Base-by-base conservation (phyloP, 2,113 vertebrate genomes). In the Hemibagrus wyckioides region DNA sequence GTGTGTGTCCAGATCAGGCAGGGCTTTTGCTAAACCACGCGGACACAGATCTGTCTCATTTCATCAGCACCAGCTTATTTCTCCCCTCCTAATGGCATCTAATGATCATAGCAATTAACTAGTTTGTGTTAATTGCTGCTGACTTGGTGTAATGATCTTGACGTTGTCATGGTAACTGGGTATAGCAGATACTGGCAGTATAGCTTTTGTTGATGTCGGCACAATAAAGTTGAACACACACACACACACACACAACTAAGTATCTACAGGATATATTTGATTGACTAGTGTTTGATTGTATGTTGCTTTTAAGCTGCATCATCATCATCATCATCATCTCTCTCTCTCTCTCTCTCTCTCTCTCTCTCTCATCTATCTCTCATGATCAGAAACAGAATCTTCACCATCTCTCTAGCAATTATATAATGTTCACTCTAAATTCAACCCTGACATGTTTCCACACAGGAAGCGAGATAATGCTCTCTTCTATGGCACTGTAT, bases 401-500 rank as follows among this genome's bases (percentile, higher is more conserved):
- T 11, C 25, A 69, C 61, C 28, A 17, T 33, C 65, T 19, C 14
- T 36, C 65, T 0, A 28, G 61, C 30, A 80, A 86, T 67, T 86
- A 73, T 83, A 14, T 30, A 41, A 63, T 71, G 50, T 36, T 83
- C 80, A 30, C 76, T 83, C 76, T 69, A 52, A 86, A 67, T n/a
- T 48, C 28, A 65, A 28, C 57, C 67, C 79, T 36, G 81, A 76
- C 41, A 11, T n/a, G 48, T 87, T 87, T 87, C 48, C 15, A 50
- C 39, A 4, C 10, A 33, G 56, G 36, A 15, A 48, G 61, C 41
- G 65, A 79, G 73, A 75, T 3, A 14, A 23, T 17, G 1, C 15
- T 0, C 28, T 79, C 79, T 84, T 80, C 81, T 25, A 28, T 39
- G 69, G 77, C 83, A 85, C 56, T 30, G 1, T 30, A 14, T 21